These are phyloP conservation scores for Tenrec ecaudatus DNA, from an alignment of 2,113 vertebrate species.

Conservation along the genomic window DNA sequence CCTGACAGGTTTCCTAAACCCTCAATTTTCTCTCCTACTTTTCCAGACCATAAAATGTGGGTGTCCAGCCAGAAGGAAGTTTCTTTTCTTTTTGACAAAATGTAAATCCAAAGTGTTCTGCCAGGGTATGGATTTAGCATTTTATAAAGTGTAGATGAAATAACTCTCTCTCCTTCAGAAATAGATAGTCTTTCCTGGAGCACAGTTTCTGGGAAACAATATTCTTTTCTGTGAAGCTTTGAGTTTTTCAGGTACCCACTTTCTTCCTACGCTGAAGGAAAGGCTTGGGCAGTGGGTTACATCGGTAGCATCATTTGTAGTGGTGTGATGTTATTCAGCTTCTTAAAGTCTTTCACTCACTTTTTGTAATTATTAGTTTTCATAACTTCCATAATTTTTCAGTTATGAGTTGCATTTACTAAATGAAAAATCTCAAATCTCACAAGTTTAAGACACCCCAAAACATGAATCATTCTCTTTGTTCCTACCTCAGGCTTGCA, in stretches of 20 bases:
- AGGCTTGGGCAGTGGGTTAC: background rate
- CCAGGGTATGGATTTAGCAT: background rate
- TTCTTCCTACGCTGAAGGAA: background rate
- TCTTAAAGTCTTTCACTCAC: background rate
- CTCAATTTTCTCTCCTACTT: background rate
- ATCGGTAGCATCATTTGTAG: background rate
- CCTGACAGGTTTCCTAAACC: background rate
- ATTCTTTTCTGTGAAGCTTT: background rate
- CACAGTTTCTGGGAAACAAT: background rate
- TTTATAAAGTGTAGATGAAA: background rate
- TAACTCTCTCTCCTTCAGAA: background rate
- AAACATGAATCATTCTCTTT: background rate
- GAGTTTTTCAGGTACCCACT: background rate
- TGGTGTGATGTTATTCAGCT: background rate
- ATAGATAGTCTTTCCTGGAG: background rate
- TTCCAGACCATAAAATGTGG: conserved; percentile 1
- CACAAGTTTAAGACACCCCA: background rate
- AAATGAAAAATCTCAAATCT: no score
- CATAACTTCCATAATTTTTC: no score
- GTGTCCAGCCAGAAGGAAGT: background rate
- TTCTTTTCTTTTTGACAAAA: background rate
- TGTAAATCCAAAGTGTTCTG: background rate
- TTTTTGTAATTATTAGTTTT: background rate
- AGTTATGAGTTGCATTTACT: no score
- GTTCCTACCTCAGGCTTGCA: no score